These are phyloP conservation scores for Denticeps clupeoides DNA, from an alignment of 2,797 vertebrate species.

Conservation along the genomic window DNA sequence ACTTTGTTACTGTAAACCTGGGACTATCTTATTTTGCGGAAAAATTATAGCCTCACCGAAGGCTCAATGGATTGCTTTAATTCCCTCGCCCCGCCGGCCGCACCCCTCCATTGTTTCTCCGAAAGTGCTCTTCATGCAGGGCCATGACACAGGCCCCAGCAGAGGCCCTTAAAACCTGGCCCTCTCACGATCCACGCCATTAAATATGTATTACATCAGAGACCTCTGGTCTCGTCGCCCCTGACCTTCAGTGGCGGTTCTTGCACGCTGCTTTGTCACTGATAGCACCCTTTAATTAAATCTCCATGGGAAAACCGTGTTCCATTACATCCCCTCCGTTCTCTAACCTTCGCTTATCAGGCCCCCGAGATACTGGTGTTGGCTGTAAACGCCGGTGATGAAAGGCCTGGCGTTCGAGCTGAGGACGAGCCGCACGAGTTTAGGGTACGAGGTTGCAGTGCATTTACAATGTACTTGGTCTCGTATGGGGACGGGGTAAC, in stretches of 20 bases:
- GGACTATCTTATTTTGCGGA: conserved; percentile 3
- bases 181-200: conserved; percentile 30
- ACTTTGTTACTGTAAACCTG: conserved; percentile 4
- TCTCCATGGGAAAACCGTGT: conserved; percentile 43
- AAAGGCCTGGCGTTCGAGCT: too few species aligned
- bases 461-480: too few species aligned
- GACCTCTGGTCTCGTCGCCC: conserved; percentile 33
- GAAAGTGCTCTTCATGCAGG: conserved; percentile 19
- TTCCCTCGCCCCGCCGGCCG: neutral
- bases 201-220: conserved; percentile 49
- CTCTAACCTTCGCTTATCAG: conserved; percentile 44
- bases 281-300: conserved; percentile 55
- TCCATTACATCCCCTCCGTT: conserved; percentile 48
- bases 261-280: conserved; percentile 29
- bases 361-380: conserved; percentile 35
- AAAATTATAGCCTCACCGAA: conserved; percentile 3
- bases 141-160: conserved; percentile 14
- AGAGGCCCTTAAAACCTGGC: conserved; percentile 28
- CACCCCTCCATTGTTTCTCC: neutral
- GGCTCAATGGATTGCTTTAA: conserved; percentile 2
- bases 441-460: too few species aligned
- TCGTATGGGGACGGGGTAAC: conserved; percentile 24
- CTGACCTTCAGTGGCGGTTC: conserved; percentile 46
- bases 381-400: conserved; percentile 44
- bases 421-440: too few species aligned